Conservation (phyloP, 1,140 invertebrate genomes). For the Heliconius hewitsoni region DNA sequence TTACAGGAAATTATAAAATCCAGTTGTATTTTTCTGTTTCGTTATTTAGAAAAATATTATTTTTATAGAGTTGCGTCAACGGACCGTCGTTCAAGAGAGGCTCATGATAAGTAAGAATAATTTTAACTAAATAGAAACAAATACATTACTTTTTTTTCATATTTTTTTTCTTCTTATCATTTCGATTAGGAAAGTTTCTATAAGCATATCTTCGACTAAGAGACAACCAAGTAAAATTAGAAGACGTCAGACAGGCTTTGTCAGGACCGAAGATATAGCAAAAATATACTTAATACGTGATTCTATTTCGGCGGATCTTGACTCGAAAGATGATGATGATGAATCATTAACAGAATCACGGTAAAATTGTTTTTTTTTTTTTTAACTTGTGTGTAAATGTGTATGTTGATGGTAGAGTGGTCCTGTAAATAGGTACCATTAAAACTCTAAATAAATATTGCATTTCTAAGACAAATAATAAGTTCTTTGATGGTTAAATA, state of each 20-base stretch:
- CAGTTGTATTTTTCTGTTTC: background rate
- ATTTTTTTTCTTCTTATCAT: constrained; percentile 45
- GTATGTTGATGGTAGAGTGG: too few species aligned
- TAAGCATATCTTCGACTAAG: constrained; percentile 41
- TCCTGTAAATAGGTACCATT: too few species aligned
- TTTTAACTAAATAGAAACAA: background rate
- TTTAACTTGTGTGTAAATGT: too few species aligned
- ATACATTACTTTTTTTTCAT: constrained; percentile 20
- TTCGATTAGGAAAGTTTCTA: constrained; percentile 64
- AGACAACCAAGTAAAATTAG: constrained; percentile 51
- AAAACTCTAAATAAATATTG: too few species aligned
- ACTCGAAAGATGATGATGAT: constrained; percentile 48
- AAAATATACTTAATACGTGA: constrained; percentile 43
- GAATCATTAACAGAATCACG: constrained; percentile 42
- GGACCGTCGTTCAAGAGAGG: constrained; percentile 35
- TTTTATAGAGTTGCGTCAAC: constrained; percentile 45
- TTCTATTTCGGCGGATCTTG: constrained; percentile 22
- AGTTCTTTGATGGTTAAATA: too few species aligned
- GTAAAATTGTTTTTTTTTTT: constrained; percentile 21
- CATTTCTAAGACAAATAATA: too few species aligned
- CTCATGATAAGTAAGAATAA: constrained; percentile 44
- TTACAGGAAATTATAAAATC: background rate
- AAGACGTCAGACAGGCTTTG: constrained; percentile 61
- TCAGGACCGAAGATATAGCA: constrained; percentile 52
- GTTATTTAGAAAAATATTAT: constrained; percentile 2